Evolutionary conservation across 2,113 vertebrate species (phyloP).

Genomic region (Sapajus apella): DNA sequence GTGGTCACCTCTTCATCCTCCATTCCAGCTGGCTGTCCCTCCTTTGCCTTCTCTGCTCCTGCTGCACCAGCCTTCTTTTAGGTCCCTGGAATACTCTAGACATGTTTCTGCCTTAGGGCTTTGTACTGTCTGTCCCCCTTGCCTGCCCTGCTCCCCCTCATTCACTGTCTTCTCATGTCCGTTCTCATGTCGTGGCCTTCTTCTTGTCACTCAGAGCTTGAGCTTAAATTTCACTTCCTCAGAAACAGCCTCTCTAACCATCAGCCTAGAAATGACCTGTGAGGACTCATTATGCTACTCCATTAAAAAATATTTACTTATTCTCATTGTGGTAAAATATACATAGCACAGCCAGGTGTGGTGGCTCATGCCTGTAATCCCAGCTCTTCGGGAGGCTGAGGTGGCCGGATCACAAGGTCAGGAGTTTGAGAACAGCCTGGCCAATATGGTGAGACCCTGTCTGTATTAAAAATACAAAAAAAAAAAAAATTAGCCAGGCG

Average conservation of each 20-base stretch:
- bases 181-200: background rate
- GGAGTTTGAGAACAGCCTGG: too few species aligned
- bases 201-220: background rate
- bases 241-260: background rate
- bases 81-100: background rate
- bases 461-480: too few species aligned
- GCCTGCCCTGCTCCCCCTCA: background rate
- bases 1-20: background rate
- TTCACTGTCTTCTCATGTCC: background rate
- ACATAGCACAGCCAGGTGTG: background rate
- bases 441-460: too few species aligned
- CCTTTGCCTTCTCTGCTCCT: background rate
- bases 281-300: background rate
- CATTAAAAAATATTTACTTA: background rate
- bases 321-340: background rate
- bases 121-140: background rate
- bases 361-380: too few species aligned
- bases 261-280: background rate
- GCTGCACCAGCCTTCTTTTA: background rate
- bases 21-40: background rate
- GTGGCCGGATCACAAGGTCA: too few species aligned
- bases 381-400: too few species aligned
- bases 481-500: too few species aligned
- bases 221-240: background rate
- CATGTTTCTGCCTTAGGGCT: background rate